Percentiles rank a stretch among this genome's conserved stretches.
Conservation (phyloP, 1,140 invertebrate species). For the Saccostrea echinata region DNA sequence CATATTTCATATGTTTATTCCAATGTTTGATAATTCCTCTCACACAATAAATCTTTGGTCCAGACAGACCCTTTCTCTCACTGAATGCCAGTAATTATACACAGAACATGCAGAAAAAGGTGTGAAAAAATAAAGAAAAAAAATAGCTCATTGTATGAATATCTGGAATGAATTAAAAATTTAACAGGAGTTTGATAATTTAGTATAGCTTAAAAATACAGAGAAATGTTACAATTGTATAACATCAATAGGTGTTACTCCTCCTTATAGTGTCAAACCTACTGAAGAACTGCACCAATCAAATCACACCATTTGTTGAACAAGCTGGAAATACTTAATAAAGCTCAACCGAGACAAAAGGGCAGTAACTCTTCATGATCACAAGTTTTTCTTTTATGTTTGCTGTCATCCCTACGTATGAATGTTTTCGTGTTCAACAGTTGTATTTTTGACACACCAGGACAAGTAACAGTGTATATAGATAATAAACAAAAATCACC, state of each 20-base stretch:
- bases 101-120: background rate
- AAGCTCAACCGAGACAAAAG: no score
- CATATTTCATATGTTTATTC: constrained; percentile 28
- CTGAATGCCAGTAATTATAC: background rate
- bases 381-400: no score
- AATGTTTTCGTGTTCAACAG: background rate
- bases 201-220: background rate
- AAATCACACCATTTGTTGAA: no score
- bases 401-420: no score
- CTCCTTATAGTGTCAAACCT: no score
- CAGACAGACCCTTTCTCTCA: background rate
- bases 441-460: background rate
- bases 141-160: background rate
- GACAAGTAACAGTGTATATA: background rate
- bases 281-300: no score
- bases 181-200: constrained; percentile 4
- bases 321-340: no score
- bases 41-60: constrained; percentile 1
- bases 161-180: constrained; percentile 30
- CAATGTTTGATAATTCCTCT: constrained; percentile 11
- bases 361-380: no score
- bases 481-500: background rate
- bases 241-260: no score
- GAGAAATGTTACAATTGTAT: no score
- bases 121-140: background rate